Conservation (phyloP, 2,888 invertebrate species). For the Leptinotarsa tumamoca region DNA sequence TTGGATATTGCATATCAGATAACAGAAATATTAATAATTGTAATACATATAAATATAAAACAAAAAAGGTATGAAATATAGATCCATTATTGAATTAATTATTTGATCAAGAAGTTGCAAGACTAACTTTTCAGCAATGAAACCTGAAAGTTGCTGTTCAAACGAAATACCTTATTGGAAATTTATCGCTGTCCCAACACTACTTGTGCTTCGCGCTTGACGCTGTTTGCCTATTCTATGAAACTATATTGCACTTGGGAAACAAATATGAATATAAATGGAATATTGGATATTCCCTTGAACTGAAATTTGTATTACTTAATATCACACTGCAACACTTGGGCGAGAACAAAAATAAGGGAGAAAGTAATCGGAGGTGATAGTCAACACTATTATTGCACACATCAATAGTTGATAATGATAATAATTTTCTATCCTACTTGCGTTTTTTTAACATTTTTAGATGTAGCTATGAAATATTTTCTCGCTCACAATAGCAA, state of each 20-base stretch:
- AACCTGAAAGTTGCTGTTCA: not conserved
- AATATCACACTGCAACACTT: not conserved
- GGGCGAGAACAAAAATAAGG: not conserved
- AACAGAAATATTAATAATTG: too few species aligned
- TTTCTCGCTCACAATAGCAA: too few species aligned
- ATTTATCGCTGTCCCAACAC: not conserved
- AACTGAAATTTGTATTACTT: not conserved
- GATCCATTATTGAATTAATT: too few species aligned
- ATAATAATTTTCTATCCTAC: too few species aligned
- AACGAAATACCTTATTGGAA: not conserved
- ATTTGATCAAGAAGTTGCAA: too few species aligned
- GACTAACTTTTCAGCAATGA: not conserved
- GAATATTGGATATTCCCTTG: not conserved
- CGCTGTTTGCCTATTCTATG: not conserved
- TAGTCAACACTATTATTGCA: too few species aligned
- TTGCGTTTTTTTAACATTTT: too few species aligned
- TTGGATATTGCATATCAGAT: too few species aligned
- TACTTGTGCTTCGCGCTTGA: not conserved
- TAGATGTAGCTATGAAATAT: too few species aligned
- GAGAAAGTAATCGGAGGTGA: not conserved
- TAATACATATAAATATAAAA: too few species aligned
- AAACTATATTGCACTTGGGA: not conserved
- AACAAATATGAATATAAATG: slow-evolving; percentile 2
- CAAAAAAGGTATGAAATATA: too few species aligned
- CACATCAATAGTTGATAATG: too few species aligned